Percentiles rank a stretch among this genome's conserved stretches.
Evolutionary conservation across 2,797 vertebrate genomes (phyloP).

Genomic region (Euthynnus affinis): DNA sequence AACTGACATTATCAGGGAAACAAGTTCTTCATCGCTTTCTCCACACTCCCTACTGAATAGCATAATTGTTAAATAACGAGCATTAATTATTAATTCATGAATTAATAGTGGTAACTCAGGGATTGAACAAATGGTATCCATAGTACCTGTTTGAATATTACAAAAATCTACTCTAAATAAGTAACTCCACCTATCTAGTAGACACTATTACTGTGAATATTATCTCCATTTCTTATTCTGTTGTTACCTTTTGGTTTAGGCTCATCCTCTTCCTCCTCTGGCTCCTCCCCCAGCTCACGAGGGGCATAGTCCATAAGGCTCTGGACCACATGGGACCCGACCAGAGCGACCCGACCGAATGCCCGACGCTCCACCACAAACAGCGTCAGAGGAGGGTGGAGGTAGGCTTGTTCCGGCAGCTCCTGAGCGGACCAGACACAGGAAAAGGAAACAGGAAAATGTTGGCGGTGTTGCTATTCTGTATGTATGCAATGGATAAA

Average conservation of each 20-base stretch:
- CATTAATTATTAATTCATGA: too few species aligned
- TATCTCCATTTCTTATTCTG: not conserved
- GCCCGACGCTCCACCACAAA: conserved; percentile 93
- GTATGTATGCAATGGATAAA: not conserved
- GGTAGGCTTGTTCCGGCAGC: conserved; percentile 92
- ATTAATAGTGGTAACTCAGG: too few species aligned
- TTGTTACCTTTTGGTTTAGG: conserved; percentile 65
- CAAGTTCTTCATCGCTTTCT: too few species aligned
- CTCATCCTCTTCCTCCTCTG: conserved; percentile 84
- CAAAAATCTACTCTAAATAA: not conserved
- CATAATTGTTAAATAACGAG: too few species aligned
- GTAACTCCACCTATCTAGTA: not conserved
- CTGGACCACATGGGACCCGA: conserved; percentile 91
- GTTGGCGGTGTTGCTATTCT: not conserved
- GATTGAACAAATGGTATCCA: not conserved
- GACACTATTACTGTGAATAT: not conserved
- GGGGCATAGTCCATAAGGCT: conserved; percentile 90
- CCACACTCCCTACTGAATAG: too few species aligned
- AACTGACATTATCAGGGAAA: too few species aligned
- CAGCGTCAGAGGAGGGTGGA: conserved; percentile 95
- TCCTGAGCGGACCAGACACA: conserved; percentile 82
- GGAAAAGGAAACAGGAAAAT: not conserved
- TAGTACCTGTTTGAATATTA: not conserved
- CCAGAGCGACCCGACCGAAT: conserved; percentile 90
- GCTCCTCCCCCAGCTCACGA: conserved; percentile 79